These are phyloP conservation scores for Melanocharis versteri DNA, from an alignment of 2,113 vertebrate genomes.

Conservation along the genomic window DNA sequence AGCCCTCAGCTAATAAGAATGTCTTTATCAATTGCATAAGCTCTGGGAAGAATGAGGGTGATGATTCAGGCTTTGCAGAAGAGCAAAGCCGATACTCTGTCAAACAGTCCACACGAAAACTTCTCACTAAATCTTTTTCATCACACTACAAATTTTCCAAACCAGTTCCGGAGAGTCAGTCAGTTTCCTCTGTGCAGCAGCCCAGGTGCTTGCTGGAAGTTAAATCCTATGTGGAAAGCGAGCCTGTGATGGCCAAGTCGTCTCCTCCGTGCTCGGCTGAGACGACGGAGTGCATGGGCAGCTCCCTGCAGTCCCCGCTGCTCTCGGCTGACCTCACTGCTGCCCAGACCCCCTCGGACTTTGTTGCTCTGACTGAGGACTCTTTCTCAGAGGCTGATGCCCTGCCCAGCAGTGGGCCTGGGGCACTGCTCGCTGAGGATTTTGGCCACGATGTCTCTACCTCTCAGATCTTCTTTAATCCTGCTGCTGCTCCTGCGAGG, in stretches of 20 bases:
- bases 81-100: constrained; percentile 80
- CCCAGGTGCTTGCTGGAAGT: constrained; percentile 74
- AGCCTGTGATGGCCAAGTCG: constrained; percentile 62
- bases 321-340: constrained; percentile 91
- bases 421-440: constrained; percentile 64
- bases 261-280: constrained; percentile 82
- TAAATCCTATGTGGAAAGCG: constrained; percentile 41
- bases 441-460: constrained; percentile 72
- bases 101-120: constrained; percentile 83
- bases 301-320: constrained; percentile 86
- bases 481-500: constrained; percentile 46
- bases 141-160: constrained; percentile 90
- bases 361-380: constrained; percentile 88
- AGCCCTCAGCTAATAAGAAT: constrained; percentile 81
- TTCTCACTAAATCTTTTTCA: constrained; percentile 93
- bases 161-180: constrained; percentile 63
- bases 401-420: constrained; percentile 77
- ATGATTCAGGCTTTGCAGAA: constrained; percentile 93
- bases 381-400: constrained; percentile 88
- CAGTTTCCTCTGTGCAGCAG: constrained; percentile 64
- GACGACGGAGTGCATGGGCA: constrained; percentile 80
- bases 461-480: constrained; percentile 76
- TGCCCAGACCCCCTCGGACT: constrained; percentile 91
- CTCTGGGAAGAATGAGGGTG: constrained; percentile 87
- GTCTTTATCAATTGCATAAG: constrained; percentile 96